Conservation (phyloP, 1,140 invertebrate genomes). For the Platorchestia sp. region DNA sequence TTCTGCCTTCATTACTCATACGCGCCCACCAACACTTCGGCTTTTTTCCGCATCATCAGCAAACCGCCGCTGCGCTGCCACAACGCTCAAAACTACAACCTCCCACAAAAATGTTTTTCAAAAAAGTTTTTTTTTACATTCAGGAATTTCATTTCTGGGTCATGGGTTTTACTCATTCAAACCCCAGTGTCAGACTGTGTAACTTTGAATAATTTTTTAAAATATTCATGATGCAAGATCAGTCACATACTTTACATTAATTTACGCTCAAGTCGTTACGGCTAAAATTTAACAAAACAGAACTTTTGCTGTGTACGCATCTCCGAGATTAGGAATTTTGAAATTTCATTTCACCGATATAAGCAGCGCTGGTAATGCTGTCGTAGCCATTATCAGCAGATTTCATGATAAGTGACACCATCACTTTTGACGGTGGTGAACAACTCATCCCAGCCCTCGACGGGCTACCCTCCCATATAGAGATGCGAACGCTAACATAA, state of each 20-base stretch:
- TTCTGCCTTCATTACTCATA: constrained; percentile 50
- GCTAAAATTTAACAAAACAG: background rate
- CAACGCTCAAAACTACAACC: background rate
- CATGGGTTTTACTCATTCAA: background rate
- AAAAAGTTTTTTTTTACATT: background rate
- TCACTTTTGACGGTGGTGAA: background rate
- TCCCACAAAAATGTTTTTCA: background rate
- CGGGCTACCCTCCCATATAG: background rate
- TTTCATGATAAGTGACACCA: background rate
- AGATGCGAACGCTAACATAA: background rate
- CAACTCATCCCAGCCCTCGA: background rate
- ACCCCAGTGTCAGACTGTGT: background rate
- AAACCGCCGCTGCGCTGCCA: background rate
- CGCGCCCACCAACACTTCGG: constrained; percentile 43
- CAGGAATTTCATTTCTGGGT: background rate
- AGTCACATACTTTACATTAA: background rate
- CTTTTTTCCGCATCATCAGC: constrained; percentile 50
- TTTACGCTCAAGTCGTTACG: background rate
- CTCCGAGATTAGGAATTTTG: background rate
- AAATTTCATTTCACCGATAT: background rate
- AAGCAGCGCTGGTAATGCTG: background rate
- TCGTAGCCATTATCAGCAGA: background rate
- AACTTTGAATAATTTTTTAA: background rate
- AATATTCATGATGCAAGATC: background rate
- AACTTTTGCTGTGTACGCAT: background rate